phyloP scores from a whole-genome alignment of 2,797 vertebrate genomes.

The Squalus acanthias region DNA sequence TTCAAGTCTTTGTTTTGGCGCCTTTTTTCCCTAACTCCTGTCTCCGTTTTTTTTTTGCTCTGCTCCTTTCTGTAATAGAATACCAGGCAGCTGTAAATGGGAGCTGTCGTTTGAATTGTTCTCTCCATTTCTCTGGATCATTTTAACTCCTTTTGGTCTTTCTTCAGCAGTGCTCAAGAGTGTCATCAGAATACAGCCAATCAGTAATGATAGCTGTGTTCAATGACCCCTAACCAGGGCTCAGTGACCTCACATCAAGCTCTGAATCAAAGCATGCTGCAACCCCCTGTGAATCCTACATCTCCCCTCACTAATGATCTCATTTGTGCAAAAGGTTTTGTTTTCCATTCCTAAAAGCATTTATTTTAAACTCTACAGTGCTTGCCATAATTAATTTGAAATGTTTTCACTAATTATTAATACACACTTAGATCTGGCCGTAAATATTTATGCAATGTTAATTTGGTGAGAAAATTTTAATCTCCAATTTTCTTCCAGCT shows the following conservation, averaged over 20 bases:
- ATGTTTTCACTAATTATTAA: constrained; percentile 38
- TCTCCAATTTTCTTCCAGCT: constrained; percentile 20
- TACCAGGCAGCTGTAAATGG: constrained; percentile 21
- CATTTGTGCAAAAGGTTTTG: constrained; percentile 32
- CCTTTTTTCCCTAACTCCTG: background rate
- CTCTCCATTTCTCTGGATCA: constrained; percentile 14
- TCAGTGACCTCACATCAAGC: constrained; percentile 30
- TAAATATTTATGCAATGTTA: constrained; percentile 34
- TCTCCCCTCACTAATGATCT: constrained; percentile 31
- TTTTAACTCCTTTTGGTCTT: constrained; percentile 36
- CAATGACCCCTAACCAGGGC: constrained; percentile 3
- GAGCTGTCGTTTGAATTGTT: constrained; percentile 28
- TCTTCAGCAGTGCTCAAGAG: constrained; percentile 26
- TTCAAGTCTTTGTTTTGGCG: constrained; percentile 28
- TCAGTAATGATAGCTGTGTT: constrained; percentile 29
- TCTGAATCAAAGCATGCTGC: constrained; percentile 26
- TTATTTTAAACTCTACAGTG: constrained; percentile 19
- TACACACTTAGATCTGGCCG: constrained; percentile 13
- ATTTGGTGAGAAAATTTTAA: constrained; percentile 28
- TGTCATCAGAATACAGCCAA: constrained; percentile 38
- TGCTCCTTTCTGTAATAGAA: background rate
- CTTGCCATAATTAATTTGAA: constrained; percentile 33
- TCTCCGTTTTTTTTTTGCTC: background rate
- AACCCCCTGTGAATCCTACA: constrained; percentile 9
- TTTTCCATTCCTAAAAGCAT: constrained; percentile 29